phyloP scores from a whole-genome alignment of 2,797 vertebrate genomes.

The Peromyscus nudipes region DNA sequence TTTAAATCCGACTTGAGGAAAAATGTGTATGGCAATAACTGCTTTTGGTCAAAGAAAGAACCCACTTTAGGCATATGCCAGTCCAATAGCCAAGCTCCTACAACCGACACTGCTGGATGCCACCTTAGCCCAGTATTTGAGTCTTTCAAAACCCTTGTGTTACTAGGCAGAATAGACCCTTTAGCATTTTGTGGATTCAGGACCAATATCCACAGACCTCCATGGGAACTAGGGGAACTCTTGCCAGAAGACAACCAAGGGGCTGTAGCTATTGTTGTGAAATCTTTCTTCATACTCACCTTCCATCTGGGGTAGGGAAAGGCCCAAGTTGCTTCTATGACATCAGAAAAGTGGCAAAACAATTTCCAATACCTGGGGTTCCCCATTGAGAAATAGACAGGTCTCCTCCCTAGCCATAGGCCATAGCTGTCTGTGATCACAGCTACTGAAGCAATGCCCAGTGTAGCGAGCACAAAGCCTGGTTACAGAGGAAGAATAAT shows the following conservation, averaged over 20 bases:
- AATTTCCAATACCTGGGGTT: background rate
- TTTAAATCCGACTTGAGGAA: background rate
- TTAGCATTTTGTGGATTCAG: background rate
- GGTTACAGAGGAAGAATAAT: too few species aligned
- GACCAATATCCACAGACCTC: background rate
- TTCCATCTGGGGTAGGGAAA: background rate
- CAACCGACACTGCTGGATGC: rapidly evolving
- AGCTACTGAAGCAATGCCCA: background rate
- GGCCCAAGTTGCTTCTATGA: too few species aligned
- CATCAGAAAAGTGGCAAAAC: background rate
- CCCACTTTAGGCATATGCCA: background rate
- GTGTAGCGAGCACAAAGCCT: too few species aligned
- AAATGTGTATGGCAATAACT: background rate
- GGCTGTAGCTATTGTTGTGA: background rate
- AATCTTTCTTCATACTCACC: too few species aligned
- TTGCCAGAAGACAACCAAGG: too few species aligned
- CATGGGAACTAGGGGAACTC: background rate
- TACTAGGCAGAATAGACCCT: too few species aligned
- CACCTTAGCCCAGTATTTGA: background rate
- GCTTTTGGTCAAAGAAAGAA: background rate
- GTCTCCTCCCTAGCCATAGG: background rate
- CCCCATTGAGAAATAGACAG: background rate
- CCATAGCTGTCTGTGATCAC: background rate
- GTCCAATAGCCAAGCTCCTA: background rate
- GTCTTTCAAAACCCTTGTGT: background rate